Percentiles rank a stretch among this genome's conserved stretches.
These are phyloP conservation scores for Melolontha melolontha DNA, from an alignment of 2,888 invertebrate genomes.

Conservation along the genomic window DNA sequence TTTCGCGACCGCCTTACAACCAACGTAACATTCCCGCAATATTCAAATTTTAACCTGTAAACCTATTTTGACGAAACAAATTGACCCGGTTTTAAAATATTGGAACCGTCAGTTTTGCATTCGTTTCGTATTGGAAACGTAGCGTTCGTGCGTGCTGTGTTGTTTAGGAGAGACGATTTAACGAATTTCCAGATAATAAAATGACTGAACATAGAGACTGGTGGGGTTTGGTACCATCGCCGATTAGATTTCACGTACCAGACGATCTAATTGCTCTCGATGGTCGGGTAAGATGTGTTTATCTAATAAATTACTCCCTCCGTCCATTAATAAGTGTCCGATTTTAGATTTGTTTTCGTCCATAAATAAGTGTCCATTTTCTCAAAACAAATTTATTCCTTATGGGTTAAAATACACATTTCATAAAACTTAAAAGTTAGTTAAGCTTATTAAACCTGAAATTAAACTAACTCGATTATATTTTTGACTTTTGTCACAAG, in stretches of 20 bases:
- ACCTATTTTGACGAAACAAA: neutral
- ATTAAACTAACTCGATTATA: too few relatives aligned
- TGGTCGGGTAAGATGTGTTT: slow-evolving; percentile 68
- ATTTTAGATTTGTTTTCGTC: too few relatives aligned
- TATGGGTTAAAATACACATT: neutral
- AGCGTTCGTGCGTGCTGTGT: too few relatives aligned
- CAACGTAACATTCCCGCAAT: slow-evolving; percentile 23
- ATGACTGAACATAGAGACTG: slow-evolving; percentile 62
- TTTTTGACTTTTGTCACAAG: too few relatives aligned
- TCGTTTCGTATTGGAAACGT: too few relatives aligned
- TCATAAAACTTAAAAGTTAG: too few relatives aligned
- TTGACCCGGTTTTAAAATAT: too few relatives aligned
- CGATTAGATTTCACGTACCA: slow-evolving; percentile 66
- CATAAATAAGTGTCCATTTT: too few relatives aligned
- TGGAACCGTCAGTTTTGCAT: too few relatives aligned
- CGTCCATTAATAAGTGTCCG: neutral
- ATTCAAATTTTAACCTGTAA: slow-evolving; percentile 47
- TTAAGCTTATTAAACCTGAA: too few relatives aligned
- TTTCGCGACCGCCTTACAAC: slow-evolving; percentile 13
- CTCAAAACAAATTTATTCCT: too few relatives aligned
- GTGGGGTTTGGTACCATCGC: slow-evolving; percentile 69
- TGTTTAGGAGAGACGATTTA: too few relatives aligned
- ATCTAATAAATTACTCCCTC: neutral
- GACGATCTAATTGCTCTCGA: slow-evolving; percentile 72
- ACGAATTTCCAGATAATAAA: neutral